Percentiles rank a stretch among this genome's conserved stretches.
Evolutionary conservation across 2,113 vertebrate species (phyloP).

Genomic region (Rhinoptilus africanus): DNA sequence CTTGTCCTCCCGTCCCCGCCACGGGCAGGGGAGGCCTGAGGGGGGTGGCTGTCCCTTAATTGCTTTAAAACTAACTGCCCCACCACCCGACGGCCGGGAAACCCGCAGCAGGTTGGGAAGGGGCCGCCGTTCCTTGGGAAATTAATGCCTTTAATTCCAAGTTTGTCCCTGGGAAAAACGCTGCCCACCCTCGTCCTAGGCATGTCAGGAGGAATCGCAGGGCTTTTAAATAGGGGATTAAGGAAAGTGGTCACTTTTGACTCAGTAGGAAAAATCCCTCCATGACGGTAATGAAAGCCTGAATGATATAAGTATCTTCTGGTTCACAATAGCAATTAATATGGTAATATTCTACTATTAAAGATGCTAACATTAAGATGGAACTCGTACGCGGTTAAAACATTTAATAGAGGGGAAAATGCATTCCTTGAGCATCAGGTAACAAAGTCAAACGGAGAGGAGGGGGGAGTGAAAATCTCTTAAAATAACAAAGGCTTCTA

Average conservation of each 20-base stretch:
- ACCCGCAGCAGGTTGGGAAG: background rate
- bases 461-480: background rate
- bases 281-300: slow-evolving; percentile 71
- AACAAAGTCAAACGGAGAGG: slow-evolving; percentile 61
- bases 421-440: slow-evolving; percentile 62
- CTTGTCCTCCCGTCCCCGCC: slow-evolving; percentile 35
- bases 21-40: background rate
- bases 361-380: slow-evolving; percentile 73
- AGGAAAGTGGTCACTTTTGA: slow-evolving; percentile 73
- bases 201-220: slow-evolving; percentile 44
- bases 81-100: background rate
- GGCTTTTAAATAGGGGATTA: slow-evolving; percentile 70
- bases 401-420: slow-evolving; percentile 68
- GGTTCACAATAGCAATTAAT: slow-evolving; percentile 78
- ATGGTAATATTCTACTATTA: slow-evolving; percentile 76
- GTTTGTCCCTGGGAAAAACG: slow-evolving; percentile 12
- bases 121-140: background rate
- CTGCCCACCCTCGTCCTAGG: background rate
- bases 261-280: slow-evolving; percentile 72
- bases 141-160: slow-evolving; percentile 18
- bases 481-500: slow-evolving; percentile 32
- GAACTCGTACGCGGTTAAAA: slow-evolving; percentile 62
- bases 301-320: slow-evolving; percentile 74
- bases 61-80: slow-evolving; percentile 28
- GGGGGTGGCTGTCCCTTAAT: background rate